Percentiles rank a stretch among this genome's conserved stretches.
Evolutionary conservation across 2,113 vertebrate species (phyloP).

Genomic region (Leptosomus discolor): DNA sequence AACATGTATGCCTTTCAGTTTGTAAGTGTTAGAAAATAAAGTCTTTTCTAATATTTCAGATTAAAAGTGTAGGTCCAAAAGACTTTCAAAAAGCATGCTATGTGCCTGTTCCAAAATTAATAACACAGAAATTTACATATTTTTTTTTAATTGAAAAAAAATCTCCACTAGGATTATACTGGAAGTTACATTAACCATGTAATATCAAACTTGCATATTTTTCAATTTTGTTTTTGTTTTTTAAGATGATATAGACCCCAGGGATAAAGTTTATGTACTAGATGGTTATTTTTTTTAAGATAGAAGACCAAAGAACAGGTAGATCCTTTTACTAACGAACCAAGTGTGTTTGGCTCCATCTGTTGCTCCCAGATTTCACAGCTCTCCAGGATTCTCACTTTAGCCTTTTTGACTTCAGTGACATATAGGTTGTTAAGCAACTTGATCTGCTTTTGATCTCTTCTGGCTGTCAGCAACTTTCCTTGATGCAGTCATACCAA

Average conservation of each 20-base stretch:
- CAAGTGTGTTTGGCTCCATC: constrained; percentile 23
- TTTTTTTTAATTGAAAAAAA: not conserved
- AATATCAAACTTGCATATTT: not conserved
- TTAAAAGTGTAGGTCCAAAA: not conserved
- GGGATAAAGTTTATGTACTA: not conserved
- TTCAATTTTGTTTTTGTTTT: not conserved
- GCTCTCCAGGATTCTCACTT: constrained; percentile 43
- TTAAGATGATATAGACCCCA: not conserved
- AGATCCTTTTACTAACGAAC: constrained; percentile 19
- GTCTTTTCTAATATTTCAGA: not conserved
- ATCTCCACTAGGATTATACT: not conserved
- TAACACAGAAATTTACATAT: not conserved
- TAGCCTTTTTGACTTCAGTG: constrained; percentile 44
- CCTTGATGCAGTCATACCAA: constrained; percentile 53
- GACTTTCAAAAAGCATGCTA: not conserved
- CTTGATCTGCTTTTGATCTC: constrained; percentile 75
- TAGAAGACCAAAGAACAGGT: not conserved
- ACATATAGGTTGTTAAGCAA: constrained; percentile 67
- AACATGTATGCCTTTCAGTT: not conserved
- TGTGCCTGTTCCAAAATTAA: not conserved
- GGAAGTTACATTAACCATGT: not conserved
- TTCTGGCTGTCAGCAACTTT: constrained; percentile 58
- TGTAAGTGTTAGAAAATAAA: not conserved
- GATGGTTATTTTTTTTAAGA: not conserved
- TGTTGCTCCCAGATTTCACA: constrained; percentile 47